phyloP scores from a whole-genome alignment of 2,797 vertebrate species.

The Botia almorhae region DNA sequence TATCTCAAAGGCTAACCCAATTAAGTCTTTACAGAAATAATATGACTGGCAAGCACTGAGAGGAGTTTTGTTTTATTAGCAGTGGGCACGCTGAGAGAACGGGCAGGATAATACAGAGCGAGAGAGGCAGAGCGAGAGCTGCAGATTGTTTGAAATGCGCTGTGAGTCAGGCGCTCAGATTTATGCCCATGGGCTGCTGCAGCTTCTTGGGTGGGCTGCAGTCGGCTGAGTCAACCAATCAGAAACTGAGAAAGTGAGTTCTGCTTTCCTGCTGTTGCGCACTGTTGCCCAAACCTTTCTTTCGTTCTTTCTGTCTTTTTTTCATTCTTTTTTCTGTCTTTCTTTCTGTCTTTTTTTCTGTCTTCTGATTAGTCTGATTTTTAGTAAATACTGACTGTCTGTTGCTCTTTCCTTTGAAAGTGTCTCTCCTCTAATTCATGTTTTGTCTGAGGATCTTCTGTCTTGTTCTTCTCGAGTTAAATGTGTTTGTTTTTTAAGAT shows the following conservation, averaged over 20 bases:
- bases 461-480: not conserved
- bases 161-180: slow-evolving; percentile 87
- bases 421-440: not conserved
- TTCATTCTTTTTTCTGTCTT: slow-evolving; percentile 6
- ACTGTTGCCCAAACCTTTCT: slow-evolving; percentile 68
- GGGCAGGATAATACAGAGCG: slow-evolving; percentile 43
- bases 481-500: slow-evolving; percentile 24
- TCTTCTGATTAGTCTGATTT: not conserved
- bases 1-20: slow-evolving; percentile 63
- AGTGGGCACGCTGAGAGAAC: slow-evolving; percentile 58
- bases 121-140: slow-evolving; percentile 66
- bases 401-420: not conserved
- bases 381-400: not conserved
- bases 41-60: slow-evolving; percentile 72
- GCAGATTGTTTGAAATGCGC: slow-evolving; percentile 84
- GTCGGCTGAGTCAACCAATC: slow-evolving; percentile 47
- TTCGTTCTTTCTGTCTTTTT: slow-evolving; percentile 58
- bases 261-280: slow-evolving; percentile 78
- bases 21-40: slow-evolving; percentile 75
- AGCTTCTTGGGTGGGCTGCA: slow-evolving; percentile 94
- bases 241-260: slow-evolving; percentile 49
- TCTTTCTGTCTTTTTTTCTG: not conserved
- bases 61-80: slow-evolving; percentile 76
- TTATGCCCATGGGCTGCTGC: slow-evolving; percentile 92
- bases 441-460: no score